Conservation (phyloP, 2,888 invertebrate genomes). For the Exocentrus adspersus region DNA sequence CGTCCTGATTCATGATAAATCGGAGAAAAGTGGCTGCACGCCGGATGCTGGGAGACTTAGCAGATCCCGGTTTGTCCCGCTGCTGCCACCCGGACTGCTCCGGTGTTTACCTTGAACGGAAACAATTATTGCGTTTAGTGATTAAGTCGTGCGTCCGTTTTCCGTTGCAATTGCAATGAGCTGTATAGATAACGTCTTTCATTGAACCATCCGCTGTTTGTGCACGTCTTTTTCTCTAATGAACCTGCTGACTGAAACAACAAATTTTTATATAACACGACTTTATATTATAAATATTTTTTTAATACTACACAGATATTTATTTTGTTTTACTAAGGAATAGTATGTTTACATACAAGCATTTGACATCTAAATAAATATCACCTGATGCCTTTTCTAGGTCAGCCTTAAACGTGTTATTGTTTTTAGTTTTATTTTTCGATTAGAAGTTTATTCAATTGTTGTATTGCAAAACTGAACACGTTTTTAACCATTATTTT, state of each 20-base stretch:
- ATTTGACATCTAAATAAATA: not conserved
- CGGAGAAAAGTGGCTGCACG: slow-evolving; percentile 15
- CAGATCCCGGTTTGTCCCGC: slow-evolving; percentile 23
- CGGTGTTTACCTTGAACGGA: slow-evolving; percentile 24
- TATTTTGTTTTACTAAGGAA: too few relatives aligned
- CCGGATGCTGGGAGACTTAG: slow-evolving; percentile 23
- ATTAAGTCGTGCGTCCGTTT: not conserved
- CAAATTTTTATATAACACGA: not conserved
- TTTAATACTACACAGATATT: not conserved
- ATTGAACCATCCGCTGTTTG: not conserved
- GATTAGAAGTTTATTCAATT: too few relatives aligned
- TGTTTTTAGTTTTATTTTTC: too few relatives aligned
- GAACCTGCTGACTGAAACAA: not conserved
- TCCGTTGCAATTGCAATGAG: not conserved
- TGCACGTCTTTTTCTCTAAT: not conserved
- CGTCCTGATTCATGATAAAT: slow-evolving; percentile 36
- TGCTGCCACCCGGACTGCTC: slow-evolving; percentile 13
- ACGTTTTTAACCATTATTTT: too few relatives aligned
- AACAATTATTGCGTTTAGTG: slow-evolving; percentile 1
- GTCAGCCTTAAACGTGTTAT: not conserved
- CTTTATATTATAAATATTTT: not conserved
- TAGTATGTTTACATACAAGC: too few relatives aligned
- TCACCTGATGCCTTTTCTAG: not conserved
- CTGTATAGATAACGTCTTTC: not conserved
- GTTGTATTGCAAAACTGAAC: too few relatives aligned